These are phyloP conservation scores for Cheilosia vernalis DNA, from an alignment of 2,888 invertebrate species.

Conservation along the genomic window DNA sequence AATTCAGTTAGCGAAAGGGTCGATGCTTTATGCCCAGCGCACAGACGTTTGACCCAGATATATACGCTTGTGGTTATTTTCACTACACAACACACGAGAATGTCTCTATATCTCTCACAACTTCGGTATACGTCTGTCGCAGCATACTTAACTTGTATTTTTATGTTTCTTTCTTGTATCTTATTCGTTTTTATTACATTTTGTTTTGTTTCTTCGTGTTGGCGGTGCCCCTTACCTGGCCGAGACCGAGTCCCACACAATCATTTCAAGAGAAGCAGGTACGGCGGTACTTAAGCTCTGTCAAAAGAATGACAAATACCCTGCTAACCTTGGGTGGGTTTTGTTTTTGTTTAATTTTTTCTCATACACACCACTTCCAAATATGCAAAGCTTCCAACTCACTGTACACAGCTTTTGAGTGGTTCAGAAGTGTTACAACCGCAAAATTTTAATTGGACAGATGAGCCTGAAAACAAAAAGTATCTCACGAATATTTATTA, in stretches of 20 bases:
- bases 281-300: slow-evolving; percentile 27
- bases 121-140: neutral
- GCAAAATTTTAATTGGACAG: slow-evolving; percentile 43
- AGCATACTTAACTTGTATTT: slow-evolving; percentile 11
- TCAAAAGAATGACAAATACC: slow-evolving; percentile 49
- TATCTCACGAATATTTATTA: slow-evolving; percentile 49
- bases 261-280: slow-evolving; percentile 17
- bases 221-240: neutral
- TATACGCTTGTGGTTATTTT: slow-evolving; percentile 42
- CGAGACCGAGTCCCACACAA: neutral
- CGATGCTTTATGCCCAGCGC: slow-evolving; percentile 25
- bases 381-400: slow-evolving; percentile 33
- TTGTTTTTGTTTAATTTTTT: slow-evolving; percentile 3
- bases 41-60: slow-evolving; percentile 59
- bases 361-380: slow-evolving; percentile 16
- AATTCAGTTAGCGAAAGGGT: slow-evolving; percentile 37
- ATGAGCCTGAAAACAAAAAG: slow-evolving; percentile 15
- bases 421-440: slow-evolving; percentile 50
- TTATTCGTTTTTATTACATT: neutral
- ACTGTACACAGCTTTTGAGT: neutral
- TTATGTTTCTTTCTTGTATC: slow-evolving; percentile 7
- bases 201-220: slow-evolving; percentile 19
- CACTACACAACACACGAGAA: slow-evolving; percentile 31
- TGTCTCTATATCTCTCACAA: slow-evolving; percentile 3
- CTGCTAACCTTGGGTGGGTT: slow-evolving; percentile 61